Conservation (phyloP, 2,888 invertebrate species). For the Didymodactylos carnosus region DNA sequence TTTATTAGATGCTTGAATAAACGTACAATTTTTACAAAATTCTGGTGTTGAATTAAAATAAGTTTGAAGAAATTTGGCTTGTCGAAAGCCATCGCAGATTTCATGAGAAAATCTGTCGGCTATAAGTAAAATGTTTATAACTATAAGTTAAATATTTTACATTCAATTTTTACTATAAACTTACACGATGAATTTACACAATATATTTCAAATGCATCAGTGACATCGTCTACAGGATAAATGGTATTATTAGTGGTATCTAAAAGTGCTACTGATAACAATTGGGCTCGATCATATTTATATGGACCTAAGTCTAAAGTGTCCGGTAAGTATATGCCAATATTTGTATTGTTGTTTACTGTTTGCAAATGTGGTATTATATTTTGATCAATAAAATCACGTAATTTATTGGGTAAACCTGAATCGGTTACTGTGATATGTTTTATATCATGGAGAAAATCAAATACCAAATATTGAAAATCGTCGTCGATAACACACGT, state of each 20-base stretch:
- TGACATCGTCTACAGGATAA: background rate
- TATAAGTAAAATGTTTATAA: too few relatives aligned
- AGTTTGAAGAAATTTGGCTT: background rate
- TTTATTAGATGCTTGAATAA: background rate
- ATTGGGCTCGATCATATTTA: background rate
- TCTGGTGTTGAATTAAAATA: background rate
- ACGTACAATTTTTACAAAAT: background rate
- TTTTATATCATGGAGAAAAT: background rate
- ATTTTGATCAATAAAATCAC: background rate
- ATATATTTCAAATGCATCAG: background rate
- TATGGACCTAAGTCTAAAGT: background rate
- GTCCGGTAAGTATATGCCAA: background rate
- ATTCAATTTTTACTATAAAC: background rate
- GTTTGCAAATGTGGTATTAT: too few relatives aligned
- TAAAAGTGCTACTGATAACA: background rate
- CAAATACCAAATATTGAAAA: background rate
- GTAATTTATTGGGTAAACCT: background rate
- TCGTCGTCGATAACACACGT: background rate
- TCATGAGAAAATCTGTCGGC: background rate
- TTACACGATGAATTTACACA: background rate
- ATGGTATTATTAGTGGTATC: background rate
- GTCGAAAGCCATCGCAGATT: background rate
- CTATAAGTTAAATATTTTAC: too few relatives aligned
- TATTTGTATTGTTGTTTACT: background rate
- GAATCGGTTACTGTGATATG: background rate